Percentiles rank a stretch among this genome's conserved stretches.
phyloP scores from a whole-genome alignment of 2,888 invertebrate species.

The Tanytarsus gracilentus region DNA sequence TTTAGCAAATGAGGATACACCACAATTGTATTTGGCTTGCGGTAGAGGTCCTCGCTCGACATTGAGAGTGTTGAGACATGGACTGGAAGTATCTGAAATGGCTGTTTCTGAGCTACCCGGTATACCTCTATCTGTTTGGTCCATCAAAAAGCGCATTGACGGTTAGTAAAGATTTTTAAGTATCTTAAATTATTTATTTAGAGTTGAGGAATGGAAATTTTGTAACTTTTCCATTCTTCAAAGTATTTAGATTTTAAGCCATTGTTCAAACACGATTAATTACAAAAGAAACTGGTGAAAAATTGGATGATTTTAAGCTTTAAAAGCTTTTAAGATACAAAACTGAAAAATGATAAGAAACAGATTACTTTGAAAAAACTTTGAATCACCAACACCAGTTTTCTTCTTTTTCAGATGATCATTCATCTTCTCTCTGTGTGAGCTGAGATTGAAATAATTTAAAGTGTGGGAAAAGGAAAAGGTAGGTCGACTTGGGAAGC shows the following conservation, averaged over 20 bases:
- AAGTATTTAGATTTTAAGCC: constrained; percentile 30
- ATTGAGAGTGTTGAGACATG: constrained; percentile 86
- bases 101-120: constrained; percentile 99
- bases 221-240: too few relatives aligned
- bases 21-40: constrained; percentile 93
- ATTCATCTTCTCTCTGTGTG: constrained; percentile 41
- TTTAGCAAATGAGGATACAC: constrained; percentile 96
- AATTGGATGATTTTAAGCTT: constrained; percentile 2
- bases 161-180: constrained; percentile 58
- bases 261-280: constrained; percentile 20
- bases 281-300: constrained; percentile 16
- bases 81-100: constrained; percentile 98
- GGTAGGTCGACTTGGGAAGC: not conserved
- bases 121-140: constrained; percentile 99
- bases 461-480: not conserved
- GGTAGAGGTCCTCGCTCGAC: constrained; percentile 93
- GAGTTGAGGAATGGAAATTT: constrained; percentile 1
- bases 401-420: constrained; percentile 67
- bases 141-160: constrained; percentile 90
- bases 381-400: constrained; percentile 64
- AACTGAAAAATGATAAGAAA: constrained; percentile 5
- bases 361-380: constrained; percentile 11
- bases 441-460: not conserved
- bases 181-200: constrained; percentile 28
- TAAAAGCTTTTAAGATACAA: not conserved